phyloP scores from a whole-genome alignment of 2,888 invertebrate species.

The Acrocyrtus sp. region DNA sequence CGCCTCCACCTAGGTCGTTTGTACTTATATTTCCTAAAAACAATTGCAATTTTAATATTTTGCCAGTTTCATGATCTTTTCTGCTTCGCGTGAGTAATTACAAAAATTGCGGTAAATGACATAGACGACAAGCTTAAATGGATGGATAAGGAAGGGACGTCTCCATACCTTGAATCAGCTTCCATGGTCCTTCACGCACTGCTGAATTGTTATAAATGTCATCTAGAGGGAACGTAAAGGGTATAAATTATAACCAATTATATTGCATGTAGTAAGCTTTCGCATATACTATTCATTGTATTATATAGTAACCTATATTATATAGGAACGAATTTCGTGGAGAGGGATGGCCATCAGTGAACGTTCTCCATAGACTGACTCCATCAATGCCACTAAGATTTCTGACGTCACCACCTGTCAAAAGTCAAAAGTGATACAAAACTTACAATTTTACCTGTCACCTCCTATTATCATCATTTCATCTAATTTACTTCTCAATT shows the following conservation, averaged over 20 bases:
- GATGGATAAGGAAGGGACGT: too few relatives aligned
- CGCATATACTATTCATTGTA: too few relatives aligned
- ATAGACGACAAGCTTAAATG: too few relatives aligned
- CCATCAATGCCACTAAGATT: slow-evolving; percentile 57
- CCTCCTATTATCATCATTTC: too few relatives aligned
- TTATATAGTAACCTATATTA: too few relatives aligned
- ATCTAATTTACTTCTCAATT: neutral
- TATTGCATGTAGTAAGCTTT: too few relatives aligned
- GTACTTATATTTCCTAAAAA: slow-evolving; percentile 58
- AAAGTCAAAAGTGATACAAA: too few relatives aligned
- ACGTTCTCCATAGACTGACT: slow-evolving; percentile 57
- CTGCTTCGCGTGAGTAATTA: slow-evolving; percentile 15
- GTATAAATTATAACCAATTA: too few relatives aligned
- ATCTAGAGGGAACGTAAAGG: too few relatives aligned
- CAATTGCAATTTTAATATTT: neutral
- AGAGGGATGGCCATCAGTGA: slow-evolving; percentile 48
- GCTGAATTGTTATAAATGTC: slow-evolving; percentile 61
- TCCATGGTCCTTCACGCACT: slow-evolving; percentile 59
- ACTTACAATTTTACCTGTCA: too few relatives aligned
- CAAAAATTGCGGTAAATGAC: slow-evolving; percentile 1
- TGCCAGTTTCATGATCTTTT: neutral
- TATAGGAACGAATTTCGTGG: slow-evolving; percentile 52
- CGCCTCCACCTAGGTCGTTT: slow-evolving; percentile 53
- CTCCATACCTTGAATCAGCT: slow-evolving; percentile 63
- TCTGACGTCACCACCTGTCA: slow-evolving; percentile 47